These are phyloP conservation scores for Silurus glanis DNA, from an alignment of 2,113 vertebrate genomes.

Conservation along the genomic window DNA sequence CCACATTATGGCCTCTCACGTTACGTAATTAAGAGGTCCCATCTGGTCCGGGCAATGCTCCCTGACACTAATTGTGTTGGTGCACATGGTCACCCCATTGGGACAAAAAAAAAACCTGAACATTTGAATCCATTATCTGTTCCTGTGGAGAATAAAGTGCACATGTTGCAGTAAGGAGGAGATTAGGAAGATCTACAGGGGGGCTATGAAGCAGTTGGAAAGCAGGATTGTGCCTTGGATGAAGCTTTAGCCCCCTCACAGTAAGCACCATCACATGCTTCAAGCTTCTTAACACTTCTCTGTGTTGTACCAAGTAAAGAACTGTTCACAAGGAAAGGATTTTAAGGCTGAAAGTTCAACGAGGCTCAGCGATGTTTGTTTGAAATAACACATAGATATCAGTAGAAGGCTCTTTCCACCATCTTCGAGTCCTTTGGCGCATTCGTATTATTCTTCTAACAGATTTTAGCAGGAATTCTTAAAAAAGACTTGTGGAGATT, in stretches of 20 bases:
- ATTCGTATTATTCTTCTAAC: too few relatives aligned
- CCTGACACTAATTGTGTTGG: constrained; percentile 56
- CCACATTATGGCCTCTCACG: constrained; percentile 44
- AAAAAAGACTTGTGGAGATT: neutral
- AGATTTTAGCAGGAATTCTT: neutral
- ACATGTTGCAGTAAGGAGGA: constrained; percentile 53
- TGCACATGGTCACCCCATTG: constrained; percentile 50
- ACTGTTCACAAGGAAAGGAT: neutral
- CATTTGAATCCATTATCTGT: constrained; percentile 57
- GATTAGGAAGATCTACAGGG: constrained; percentile 31
- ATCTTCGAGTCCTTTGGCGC: neutral
- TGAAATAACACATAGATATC: neutral
- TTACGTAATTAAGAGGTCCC: constrained; percentile 56
- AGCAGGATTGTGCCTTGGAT: constrained; percentile 46
- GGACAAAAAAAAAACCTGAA: constrained; percentile 46
- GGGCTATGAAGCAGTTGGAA: constrained; percentile 3
- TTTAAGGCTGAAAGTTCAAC: neutral
- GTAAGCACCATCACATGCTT: constrained; percentile 45
- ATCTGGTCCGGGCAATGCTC: constrained; percentile 52
- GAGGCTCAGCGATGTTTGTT: neutral
- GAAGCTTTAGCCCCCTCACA: constrained; percentile 26
- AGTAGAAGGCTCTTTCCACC: neutral
- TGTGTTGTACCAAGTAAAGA: constrained; percentile 31
- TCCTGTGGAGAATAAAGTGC: constrained; percentile 55
- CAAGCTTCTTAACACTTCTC: neutral